Conservation (phyloP, 2,888 invertebrate genomes). For the Hartigia nigra region DNA sequence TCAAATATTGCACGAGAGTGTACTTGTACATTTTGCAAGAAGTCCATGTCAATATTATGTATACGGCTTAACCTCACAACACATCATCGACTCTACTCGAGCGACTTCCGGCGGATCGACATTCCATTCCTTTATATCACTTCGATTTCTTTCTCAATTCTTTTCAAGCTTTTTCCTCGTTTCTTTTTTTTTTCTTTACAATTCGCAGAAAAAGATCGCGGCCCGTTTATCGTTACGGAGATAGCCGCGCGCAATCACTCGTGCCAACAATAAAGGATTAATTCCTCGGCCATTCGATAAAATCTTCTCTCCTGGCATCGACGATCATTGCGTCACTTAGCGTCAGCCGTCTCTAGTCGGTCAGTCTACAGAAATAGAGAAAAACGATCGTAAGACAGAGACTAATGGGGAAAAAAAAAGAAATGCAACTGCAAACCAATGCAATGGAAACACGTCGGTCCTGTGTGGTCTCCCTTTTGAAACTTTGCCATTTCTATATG, state of each 20-base stretch:
- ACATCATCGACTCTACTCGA: constrained; percentile 32
- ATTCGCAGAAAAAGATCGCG: constrained; percentile 36
- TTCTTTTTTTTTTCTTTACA: neutral
- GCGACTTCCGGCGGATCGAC: constrained; percentile 40
- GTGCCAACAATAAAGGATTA: constrained; percentile 50
- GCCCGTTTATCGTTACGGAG: constrained; percentile 43
- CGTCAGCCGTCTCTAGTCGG: neutral
- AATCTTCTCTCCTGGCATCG: constrained; percentile 22
- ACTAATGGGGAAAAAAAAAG: neutral
- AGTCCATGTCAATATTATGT: neutral
- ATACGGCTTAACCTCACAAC: neutral
- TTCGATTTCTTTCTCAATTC: neutral
- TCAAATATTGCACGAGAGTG: neutral
- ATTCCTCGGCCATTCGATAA: constrained; percentile 51
- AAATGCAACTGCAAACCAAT: neutral
- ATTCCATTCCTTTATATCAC: constrained; percentile 42
- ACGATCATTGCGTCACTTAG: constrained; percentile 22
- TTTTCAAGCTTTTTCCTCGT: neutral
- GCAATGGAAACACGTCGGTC: neutral
- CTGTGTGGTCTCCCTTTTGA: constrained; percentile 7
- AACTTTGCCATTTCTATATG: constrained; percentile 13
- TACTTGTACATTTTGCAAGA: neutral
- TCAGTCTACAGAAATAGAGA: neutral
- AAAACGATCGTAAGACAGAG: neutral
- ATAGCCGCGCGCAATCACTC: constrained; percentile 44